Evolutionary conservation across 2,888 invertebrate species (phyloP), one percentile per base, ranked within the genome.

Genomic region (Lobophora halterata): DNA sequence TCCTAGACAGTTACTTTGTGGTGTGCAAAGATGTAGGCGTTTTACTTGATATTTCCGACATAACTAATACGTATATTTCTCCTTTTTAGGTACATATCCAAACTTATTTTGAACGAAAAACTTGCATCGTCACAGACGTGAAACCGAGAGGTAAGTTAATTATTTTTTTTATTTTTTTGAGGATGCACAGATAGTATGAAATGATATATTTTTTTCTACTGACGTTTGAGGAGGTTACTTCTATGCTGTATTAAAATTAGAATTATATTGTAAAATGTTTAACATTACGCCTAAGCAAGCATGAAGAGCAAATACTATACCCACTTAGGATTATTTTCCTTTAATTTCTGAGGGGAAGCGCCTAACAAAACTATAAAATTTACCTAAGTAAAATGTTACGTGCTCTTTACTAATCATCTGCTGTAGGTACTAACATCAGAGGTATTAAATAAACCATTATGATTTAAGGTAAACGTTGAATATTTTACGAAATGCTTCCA

Each of bases 281-380:
- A 41, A 43, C 21, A 37, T 44, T 27, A 46, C 47, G 43, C 36
- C 49, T 54, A 46, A 41, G 42, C 38, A 49, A 51, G 44, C 48
- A 50, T 28, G 31, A 46, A 34, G 42, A 31, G 42, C 61, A 52
- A 59, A 48, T 24, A 38, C n/a, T 17, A 24, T 27, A 23, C 17
- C 27, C 18, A 32, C n/a, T n/a, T n/a, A 24, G 10, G 27, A 21
- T 40, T 49, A 55, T 55, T 50, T 54, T 50, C 45, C 46, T 52
- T 49, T 62, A 61, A 67, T 68, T 68, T 66, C 67, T 61, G 59
- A 24, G 21, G 58, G 39, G 66, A 46, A 29, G n/a, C 28, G 29
- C 45, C 34, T 30, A 46, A n/a, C n/a, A n/a, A n/a, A 47, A 52
- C 50, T 47, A 55, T 49, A 41, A 49, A 49, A 45, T 38, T 52